A percentile compares a stretch with the other conserved stretches of the same genome.
These are phyloP conservation scores for Sakesphorus luctuosus DNA, from an alignment of 2,113 vertebrate species.

Conservation along the genomic window DNA sequence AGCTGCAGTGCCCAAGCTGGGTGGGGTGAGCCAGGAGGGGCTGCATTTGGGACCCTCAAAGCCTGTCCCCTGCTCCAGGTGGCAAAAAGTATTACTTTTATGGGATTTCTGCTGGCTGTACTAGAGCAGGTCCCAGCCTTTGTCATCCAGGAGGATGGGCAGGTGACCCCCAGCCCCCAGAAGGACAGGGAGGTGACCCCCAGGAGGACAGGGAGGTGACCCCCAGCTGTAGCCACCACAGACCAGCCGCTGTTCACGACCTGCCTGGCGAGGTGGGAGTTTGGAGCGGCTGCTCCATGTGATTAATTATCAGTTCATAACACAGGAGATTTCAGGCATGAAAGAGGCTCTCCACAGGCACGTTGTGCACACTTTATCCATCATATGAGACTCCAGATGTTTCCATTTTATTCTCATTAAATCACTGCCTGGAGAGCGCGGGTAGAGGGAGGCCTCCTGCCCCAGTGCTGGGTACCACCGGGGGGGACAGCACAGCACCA, in stretches of 20 bases:
- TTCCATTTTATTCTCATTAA: slow-evolving; percentile 49
- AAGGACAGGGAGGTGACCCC: not conserved
- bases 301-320: slow-evolving; percentile 37
- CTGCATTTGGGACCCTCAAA: accelerated
- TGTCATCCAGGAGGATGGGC: not conserved
- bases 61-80: not conserved
- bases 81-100: accelerated
- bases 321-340: slow-evolving; percentile 31
- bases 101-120: not conserved
- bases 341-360: slow-evolving; percentile 28
- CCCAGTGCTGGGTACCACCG: accelerated
- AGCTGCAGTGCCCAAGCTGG: not conserved
- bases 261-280: not conserved
- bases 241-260: not conserved
- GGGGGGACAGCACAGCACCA: not conserved
- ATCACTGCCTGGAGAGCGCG: not conserved
- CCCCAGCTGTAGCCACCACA: not conserved
- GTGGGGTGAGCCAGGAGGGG: not conserved
- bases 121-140: not conserved
- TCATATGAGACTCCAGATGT: slow-evolving; percentile 37
- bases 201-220: not conserved
- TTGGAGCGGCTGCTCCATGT: not conserved
- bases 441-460: slow-evolving; percentile 11
- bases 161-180: not conserved
- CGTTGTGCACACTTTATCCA: slow-evolving; percentile 36